These are phyloP conservation scores for Magallana angulata DNA, from an alignment of 1,140 invertebrate genomes.

Conservation along the genomic window DNA sequence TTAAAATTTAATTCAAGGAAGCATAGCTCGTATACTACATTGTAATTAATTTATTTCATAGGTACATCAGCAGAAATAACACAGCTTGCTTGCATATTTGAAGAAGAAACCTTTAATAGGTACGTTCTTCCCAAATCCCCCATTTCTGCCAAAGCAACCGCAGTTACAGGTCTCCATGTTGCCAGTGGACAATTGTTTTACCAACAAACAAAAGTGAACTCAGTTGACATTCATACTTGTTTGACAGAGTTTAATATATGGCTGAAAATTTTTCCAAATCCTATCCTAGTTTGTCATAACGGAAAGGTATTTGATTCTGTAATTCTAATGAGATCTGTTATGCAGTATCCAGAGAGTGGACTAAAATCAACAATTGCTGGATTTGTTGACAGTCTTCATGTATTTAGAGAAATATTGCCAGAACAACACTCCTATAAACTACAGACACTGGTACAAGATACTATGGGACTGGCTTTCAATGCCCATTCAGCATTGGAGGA, in stretches of 20 bases:
- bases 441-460: neutral
- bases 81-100: neutral
- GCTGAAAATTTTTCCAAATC: neutral
- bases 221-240: neutral
- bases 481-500: neutral
- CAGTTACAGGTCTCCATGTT: neutral
- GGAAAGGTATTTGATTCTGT: no score
- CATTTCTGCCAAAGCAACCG: neutral
- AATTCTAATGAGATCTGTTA: no score
- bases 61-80: constrained; percentile 19
- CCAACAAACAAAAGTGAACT: neutral
- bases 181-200: neutral
- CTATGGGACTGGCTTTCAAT: neutral
- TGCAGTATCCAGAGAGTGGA: no score
- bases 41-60: neutral
- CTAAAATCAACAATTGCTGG: neutral
- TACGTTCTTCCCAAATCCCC: neutral
- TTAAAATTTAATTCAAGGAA: no score
- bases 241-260: constrained; percentile 1
- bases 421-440: neutral
- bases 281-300: no score
- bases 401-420: constrained; percentile 2
- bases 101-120: neutral
- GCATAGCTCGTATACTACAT: neutral
- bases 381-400: neutral